Conservation (phyloP, 2,797 vertebrate species). For the Thripadectes ignobilis region DNA sequence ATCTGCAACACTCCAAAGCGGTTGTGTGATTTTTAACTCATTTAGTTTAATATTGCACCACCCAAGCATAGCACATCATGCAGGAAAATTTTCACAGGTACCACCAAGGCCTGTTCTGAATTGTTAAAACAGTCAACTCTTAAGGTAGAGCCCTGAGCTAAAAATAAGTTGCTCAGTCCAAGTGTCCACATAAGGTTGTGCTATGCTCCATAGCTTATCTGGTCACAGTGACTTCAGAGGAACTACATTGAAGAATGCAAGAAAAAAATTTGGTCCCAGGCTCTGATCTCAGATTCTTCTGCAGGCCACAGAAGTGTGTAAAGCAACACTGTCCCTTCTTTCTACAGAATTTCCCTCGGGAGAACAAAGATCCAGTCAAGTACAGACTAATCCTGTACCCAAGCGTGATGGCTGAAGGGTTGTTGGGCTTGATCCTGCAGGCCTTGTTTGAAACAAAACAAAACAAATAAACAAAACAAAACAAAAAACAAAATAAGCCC, state of each 20-base stretch:
- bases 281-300: background rate
- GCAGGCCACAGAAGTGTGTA: background rate
- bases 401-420: background rate
- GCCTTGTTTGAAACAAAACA: background rate
- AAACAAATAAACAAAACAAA: background rate
- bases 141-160: constrained; percentile 57
- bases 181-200: constrained; percentile 53
- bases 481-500: background rate
- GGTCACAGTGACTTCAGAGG: constrained; percentile 39
- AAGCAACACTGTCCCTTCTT: background rate
- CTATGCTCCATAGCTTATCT: constrained; percentile 49
- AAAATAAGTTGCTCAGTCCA: constrained; percentile 38
- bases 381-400: background rate
- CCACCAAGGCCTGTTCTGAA: background rate
- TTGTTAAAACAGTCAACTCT: background rate
- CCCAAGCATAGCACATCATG: background rate
- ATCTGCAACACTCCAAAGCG: background rate
- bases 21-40: background rate
- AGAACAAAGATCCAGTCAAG: background rate
- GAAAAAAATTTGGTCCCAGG: background rate
- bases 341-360: background rate
- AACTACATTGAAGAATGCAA: background rate
- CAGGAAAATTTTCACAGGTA: background rate
- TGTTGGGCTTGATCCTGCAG: background rate
- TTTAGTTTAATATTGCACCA: background rate